Conservation (phyloP, 1,140 invertebrate genomes). For the Leptinotarsa lineolata region DNA sequence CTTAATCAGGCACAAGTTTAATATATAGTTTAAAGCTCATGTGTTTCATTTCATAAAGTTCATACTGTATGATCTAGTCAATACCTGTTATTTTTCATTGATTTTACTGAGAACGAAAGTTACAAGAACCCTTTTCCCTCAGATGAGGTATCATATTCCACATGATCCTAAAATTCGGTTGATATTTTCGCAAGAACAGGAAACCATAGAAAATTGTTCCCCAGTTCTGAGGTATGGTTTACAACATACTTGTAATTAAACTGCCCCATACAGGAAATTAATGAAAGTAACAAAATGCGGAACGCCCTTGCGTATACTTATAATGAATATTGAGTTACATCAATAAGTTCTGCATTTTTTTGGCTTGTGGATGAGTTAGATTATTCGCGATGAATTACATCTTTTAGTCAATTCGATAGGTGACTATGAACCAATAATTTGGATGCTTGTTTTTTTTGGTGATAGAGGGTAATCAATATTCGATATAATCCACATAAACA, state of each 20-base stretch:
- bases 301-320: background rate
- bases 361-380: conserved; percentile 6
- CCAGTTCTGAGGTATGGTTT: background rate
- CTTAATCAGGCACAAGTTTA: no score
- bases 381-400: conserved; percentile 9
- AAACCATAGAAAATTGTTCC: background rate
- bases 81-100: no score
- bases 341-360: conserved; percentile 14
- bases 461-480: no score
- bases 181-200: background rate
- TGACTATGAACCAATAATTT: background rate
- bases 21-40: no score
- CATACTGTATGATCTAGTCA: no score
- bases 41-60: no score
- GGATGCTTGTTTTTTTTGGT: no score
- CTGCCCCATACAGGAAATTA: background rate
- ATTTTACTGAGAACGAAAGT: no score
- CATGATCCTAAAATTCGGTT: background rate
- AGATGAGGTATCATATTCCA: no score
- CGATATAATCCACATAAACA: no score
- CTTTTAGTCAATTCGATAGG: conserved; percentile 1
- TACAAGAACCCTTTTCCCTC: no score
- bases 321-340: conserved; percentile 19
- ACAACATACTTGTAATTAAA: background rate
- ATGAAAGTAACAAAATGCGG: background rate